phyloP scores from a whole-genome alignment of 2,888 invertebrate genomes.

The Ormyrus nitidulus region DNA sequence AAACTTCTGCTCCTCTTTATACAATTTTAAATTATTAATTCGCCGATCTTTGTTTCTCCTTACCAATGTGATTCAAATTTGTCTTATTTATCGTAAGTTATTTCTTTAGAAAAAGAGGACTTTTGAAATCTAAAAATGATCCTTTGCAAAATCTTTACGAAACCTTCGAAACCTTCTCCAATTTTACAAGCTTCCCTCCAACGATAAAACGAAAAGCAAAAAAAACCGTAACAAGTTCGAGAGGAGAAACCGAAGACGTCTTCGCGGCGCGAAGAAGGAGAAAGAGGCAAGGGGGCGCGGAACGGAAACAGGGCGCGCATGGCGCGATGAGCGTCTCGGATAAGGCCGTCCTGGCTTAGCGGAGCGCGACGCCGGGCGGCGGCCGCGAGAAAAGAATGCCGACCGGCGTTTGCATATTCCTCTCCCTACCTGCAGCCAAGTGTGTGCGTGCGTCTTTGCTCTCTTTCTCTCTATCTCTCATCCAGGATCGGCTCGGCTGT shows the following conservation, averaged over 20 bases:
- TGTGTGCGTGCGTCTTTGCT: constrained; percentile 5
- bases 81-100: too few species aligned
- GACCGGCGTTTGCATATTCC: neutral
- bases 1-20: too few species aligned
- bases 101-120: too few species aligned
- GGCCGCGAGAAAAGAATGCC: constrained; percentile 39
- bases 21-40: too few species aligned
- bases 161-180: too few species aligned
- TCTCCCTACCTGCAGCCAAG: too few species aligned
- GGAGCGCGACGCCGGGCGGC: constrained; percentile 52
- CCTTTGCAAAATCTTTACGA: too few species aligned
- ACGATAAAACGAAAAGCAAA: too few species aligned
- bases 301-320: constrained; percentile 58
- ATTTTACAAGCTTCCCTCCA: too few species aligned
- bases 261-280: neutral
- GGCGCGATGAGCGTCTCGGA: constrained; percentile 63
- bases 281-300: constrained; percentile 54
- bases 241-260: neutral
- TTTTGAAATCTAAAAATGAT: too few species aligned
- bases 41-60: too few species aligned
- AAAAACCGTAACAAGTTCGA: neutral
- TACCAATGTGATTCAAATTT: too few species aligned
- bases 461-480: constrained; percentile 14
- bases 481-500: neutral
- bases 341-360: constrained; percentile 55